A percentile compares a stretch with the other conserved stretches of the same genome.
Evolutionary conservation across 2,113 vertebrate species (phyloP).

Genomic region (Solea solea): DNA sequence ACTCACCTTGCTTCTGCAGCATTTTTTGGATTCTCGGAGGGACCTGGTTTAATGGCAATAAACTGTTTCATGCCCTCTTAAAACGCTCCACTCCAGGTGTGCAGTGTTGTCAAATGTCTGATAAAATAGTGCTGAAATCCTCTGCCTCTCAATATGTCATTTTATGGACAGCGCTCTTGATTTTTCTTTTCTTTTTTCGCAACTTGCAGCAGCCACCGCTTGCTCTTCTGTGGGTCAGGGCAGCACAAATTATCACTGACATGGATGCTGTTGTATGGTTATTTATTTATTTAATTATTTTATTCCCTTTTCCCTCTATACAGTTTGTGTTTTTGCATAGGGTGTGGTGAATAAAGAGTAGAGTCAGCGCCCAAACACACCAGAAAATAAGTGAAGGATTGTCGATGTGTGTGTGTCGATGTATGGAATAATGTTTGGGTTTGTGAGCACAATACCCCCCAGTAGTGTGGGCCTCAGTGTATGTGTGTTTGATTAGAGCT

Average conservation of each 20-base stretch:
- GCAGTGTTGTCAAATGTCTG: not conserved
- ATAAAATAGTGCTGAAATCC: not conserved
- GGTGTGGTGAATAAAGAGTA: too few species aligned
- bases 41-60: not conserved
- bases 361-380: not conserved
- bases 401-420: not conserved
- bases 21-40: too few species aligned
- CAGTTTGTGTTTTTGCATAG: too few species aligned
- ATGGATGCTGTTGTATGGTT: too few species aligned
- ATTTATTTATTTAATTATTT: too few species aligned
- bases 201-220: not conserved
- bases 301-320: too few species aligned
- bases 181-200: not conserved
- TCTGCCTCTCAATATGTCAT: not conserved
- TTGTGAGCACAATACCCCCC: too few species aligned
- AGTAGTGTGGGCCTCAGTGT: not conserved
- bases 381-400: not conserved
- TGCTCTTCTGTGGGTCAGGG: not conserved
- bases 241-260: too few species aligned
- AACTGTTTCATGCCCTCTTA: not conserved
- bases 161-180: not conserved
- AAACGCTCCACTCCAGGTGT: not conserved
- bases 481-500: slow-evolving; percentile 15
- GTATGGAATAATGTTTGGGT: too few species aligned
- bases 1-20: not conserved